phyloP scores from a whole-genome alignment of 2,888 invertebrate genomes.

The Rhodophaea formosa region DNA sequence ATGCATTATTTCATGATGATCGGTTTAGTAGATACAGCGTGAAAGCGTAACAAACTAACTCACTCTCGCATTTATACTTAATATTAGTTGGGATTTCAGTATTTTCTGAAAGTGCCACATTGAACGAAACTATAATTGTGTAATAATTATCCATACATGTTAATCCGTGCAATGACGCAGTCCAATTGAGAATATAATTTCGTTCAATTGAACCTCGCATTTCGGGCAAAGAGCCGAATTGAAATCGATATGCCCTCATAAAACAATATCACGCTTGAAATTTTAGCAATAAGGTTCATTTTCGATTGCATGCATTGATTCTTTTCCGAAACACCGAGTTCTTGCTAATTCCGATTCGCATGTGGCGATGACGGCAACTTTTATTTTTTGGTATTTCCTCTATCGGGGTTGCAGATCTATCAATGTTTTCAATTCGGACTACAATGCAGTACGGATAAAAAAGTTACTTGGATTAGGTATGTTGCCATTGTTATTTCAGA shows the following conservation, averaged over 20 bases:
- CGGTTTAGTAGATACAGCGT: too few relatives aligned
- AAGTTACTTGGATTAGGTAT: neutral
- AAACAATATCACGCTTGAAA: conserved; percentile 22
- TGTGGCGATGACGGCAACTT: conserved; percentile 64
- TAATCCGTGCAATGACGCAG: conserved; percentile 20
- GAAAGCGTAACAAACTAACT: too few relatives aligned
- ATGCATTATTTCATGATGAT: too few relatives aligned
- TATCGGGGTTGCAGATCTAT: conserved; percentile 42
- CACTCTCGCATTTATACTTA: too few relatives aligned
- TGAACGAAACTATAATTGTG: conserved; percentile 4
- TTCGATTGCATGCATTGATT: conserved; percentile 41
- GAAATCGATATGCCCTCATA: conserved; percentile 27
- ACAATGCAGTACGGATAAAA: conserved; percentile 13
- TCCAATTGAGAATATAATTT: conserved; percentile 25
- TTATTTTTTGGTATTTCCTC: conserved; percentile 59
- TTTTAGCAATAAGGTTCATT: conserved; percentile 36
- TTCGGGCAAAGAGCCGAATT: conserved; percentile 22
- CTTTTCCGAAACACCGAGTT: conserved; percentile 48
- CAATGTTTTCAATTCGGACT: conserved; percentile 31
- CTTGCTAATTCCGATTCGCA: conserved; percentile 65
- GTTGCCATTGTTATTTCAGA: neutral
- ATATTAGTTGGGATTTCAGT: too few relatives aligned
- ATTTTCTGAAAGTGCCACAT: neutral
- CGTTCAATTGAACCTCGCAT: conserved; percentile 26
- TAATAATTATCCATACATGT: conserved; percentile 8